These are phyloP conservation scores for Myotis daubentonii DNA, from an alignment of 2,797 vertebrate species.

Conservation along the genomic window DNA sequence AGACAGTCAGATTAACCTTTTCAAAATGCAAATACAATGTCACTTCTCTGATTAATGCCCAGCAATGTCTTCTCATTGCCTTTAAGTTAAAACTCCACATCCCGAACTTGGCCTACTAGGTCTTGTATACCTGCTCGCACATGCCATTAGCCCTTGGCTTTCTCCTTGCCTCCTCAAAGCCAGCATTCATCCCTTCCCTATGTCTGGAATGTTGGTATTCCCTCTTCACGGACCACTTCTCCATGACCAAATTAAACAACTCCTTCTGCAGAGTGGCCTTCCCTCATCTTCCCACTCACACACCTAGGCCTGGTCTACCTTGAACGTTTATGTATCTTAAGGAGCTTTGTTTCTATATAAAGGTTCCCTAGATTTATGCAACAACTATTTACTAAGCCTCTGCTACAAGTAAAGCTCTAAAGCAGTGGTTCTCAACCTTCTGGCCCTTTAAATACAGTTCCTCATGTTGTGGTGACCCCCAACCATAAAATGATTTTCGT, in stretches of 20 bases:
- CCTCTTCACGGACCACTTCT: not conserved
- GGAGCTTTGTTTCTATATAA: slow-evolving; percentile 39
- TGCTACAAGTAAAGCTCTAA: slow-evolving; percentile 4
- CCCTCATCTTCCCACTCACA: not conserved
- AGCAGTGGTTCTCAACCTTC: not conserved
- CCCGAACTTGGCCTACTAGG: not conserved
- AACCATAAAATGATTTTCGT: too few relatives aligned
- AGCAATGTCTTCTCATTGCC: not conserved
- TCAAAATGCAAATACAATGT: not conserved
- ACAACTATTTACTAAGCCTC: slow-evolving; percentile 34
- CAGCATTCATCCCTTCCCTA: not conserved
- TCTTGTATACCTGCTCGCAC: not conserved
- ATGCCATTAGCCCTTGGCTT: not conserved
- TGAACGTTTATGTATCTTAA: not conserved
- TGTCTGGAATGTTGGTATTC: not conserved
- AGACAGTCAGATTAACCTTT: not conserved
- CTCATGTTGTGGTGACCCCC: too few relatives aligned
- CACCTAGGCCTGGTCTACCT: not conserved
- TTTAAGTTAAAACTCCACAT: not conserved
- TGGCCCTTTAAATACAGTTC: too few relatives aligned
- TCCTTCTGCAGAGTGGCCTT: not conserved
- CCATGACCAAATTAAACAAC: not conserved
- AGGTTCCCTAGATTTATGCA: not conserved
- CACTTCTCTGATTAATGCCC: not conserved
- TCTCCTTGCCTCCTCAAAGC: not conserved